Evolutionary conservation across 2,797 vertebrate species (phyloP), one percentile per base, ranked within the genome.

Genomic region (Muraenolepis orangiensis): DNA sequence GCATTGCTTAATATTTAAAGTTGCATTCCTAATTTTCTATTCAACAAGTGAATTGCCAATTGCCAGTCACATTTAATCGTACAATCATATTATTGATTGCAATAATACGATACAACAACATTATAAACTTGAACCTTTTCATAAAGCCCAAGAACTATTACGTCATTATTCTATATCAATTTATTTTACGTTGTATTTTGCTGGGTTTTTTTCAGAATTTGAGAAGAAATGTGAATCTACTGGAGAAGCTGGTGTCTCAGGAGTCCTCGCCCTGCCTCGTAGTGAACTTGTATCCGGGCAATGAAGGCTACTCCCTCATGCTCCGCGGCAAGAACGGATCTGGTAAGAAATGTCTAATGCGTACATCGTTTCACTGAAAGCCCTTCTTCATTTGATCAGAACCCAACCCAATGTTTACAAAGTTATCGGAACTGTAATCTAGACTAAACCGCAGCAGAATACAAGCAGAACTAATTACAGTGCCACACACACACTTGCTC

Each of bases 241-340:
- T 99, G 87, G 97, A 99, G 92, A 99, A 99, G 92, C 93, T 99
- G 85, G 94, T 99, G 83, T 96, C 96, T 92, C 97, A 98, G 88
- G 98, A 99, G 91, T 95, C 96, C 0, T 91, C 98, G 75, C 98
- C 97, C 0, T 99, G 97, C 91, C 93, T 99, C 78, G 97, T 99
- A 83, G 96, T 99, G 88, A 99, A 99, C 87, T 90, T 99, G 29
- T 99, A 99, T 88, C 97, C 97, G 36, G 98, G 98, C 88, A 99
- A 98, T 76, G 98, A 99, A 90, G 98, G 98, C 82, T 99, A 99
- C 86, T 99, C 98, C 12, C 91, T 99, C 86, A 99, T 99, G 98
- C 97, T 99, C 88, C 95, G 98, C 92, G 98, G 98, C 66, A 99
- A 99, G 92, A 99, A 99, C 91, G 98, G 98, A 84, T 99, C 98